Conservation (phyloP, 2,113 vertebrate species). For the Chinchilla lanigera region DNA sequence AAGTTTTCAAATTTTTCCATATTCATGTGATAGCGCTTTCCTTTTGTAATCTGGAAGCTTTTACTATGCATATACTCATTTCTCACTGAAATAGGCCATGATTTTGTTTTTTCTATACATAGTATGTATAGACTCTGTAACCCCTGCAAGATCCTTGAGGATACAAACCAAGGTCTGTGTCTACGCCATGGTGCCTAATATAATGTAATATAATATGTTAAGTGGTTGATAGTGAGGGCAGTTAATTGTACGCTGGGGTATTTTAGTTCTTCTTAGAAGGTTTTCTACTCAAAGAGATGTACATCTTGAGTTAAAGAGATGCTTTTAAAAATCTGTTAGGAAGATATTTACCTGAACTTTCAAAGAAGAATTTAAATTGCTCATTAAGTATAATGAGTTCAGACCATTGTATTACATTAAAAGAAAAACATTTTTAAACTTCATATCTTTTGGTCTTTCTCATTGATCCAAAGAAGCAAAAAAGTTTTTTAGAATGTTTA, state of each 20-base stretch:
- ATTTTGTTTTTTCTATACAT: neutral
- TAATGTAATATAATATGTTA: too few species aligned
- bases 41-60: neutral
- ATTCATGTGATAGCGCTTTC: neutral
- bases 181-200: neutral
- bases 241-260: neutral
- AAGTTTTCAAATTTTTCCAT: neutral
- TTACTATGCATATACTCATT: neutral
- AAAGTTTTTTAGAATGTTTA: slow-evolving; percentile 9
- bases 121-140: neutral
- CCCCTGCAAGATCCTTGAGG: neutral
- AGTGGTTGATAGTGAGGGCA: accelerated
- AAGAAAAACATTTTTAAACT: neutral
- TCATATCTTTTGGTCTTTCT: slow-evolving; percentile 47
- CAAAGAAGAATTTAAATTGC: slow-evolving; percentile 59
- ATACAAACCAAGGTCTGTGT: neutral
- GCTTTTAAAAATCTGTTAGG: neutral
- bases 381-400: slow-evolving; percentile 38
- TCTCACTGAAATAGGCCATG: neutral
- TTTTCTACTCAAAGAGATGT: neutral
- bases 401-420: slow-evolving; percentile 14
- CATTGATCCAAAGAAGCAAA: slow-evolving; percentile 16
- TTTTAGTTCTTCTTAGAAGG: slow-evolving; percentile 29
- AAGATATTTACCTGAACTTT: slow-evolving; percentile 44
- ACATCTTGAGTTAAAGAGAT: neutral